Conservation (phyloP, 2,888 invertebrate species). For the Phengaris alcon region DNA sequence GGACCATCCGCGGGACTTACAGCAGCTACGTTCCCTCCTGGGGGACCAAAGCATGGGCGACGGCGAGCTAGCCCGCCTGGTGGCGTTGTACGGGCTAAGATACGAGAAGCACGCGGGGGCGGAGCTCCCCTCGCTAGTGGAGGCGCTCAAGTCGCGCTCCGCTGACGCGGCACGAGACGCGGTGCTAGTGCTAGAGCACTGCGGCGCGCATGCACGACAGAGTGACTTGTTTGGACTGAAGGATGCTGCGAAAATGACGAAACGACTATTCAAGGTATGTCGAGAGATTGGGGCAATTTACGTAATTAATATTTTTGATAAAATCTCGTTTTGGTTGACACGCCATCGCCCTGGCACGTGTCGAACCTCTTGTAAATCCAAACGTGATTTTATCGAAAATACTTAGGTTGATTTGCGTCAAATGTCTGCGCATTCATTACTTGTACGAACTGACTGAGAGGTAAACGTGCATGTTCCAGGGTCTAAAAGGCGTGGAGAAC, state of each 20-base stretch:
- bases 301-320: too few species aligned
- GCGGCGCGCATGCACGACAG: constrained; percentile 88
- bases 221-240: constrained; percentile 91
- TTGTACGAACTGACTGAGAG: too few species aligned
- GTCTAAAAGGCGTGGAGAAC: constrained; percentile 97
- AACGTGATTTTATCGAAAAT: too few species aligned
- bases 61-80: constrained; percentile 91
- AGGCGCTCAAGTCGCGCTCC: constrained; percentile 84
- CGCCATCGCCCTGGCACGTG: too few species aligned
- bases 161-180: constrained; percentile 80
- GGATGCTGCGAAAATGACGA: constrained; percentile 93
- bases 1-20: constrained; percentile 87
- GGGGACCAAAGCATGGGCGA: constrained; percentile 84
- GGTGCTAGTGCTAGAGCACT: constrained; percentile 87
- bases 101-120: constrained; percentile 95
- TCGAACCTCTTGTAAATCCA: too few species aligned
- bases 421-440: too few species aligned
- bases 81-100: constrained; percentile 94
- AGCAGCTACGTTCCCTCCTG: constrained; percentile 89
- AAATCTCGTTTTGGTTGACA: too few species aligned
- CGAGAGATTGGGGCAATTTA: neutral
- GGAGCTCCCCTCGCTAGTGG: constrained; percentile 84
- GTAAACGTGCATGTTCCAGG: constrained; percentile 58
- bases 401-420: too few species aligned
- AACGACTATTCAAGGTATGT: constrained; percentile 88